phyloP scores from a whole-genome alignment of 1,140 invertebrate species.

The Drosophila tropicalis region DNA sequence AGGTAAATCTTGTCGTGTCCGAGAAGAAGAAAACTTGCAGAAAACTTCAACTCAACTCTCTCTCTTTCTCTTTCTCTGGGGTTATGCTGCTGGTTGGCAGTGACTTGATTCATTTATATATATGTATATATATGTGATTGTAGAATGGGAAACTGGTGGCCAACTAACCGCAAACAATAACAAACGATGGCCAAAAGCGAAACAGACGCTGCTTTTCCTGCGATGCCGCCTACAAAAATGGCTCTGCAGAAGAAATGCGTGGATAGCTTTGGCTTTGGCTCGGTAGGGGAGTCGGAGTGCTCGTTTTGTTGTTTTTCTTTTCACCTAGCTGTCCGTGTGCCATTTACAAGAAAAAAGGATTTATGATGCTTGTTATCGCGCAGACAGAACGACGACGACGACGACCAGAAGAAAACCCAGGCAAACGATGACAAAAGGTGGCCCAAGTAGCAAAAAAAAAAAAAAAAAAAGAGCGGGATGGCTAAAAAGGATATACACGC shows the following conservation, averaged over 20 bases:
- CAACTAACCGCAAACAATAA: slow-evolving; percentile 80
- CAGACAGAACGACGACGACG: slow-evolving; percentile 47
- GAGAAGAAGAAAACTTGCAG: slow-evolving; percentile 29
- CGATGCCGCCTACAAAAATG: slow-evolving; percentile 48
- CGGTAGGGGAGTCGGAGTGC: background rate
- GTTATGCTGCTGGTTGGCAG: slow-evolving; percentile 36
- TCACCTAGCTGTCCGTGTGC: slow-evolving; percentile 43
- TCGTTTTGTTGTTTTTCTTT: no score
- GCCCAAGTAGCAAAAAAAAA: slow-evolving; percentile 26
- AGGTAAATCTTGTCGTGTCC: background rate
- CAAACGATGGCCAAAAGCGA: slow-evolving; percentile 75
- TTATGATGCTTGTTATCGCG: slow-evolving; percentile 80
- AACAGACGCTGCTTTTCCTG: slow-evolving; percentile 56
- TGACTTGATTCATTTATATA: slow-evolving; percentile 50
- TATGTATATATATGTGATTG: slow-evolving; percentile 21
- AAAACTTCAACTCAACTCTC: background rate
- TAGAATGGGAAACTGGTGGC: slow-evolving; percentile 26
- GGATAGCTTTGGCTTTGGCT: background rate
- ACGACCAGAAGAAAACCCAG: slow-evolving; percentile 5
- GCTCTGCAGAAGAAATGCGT: slow-evolving; percentile 25
- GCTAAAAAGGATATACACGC: slow-evolving; percentile 12
- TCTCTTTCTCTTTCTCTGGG: background rate
- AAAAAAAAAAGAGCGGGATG: background rate
- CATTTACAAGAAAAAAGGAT: slow-evolving; percentile 76
- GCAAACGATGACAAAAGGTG: slow-evolving; percentile 78